Evolutionary conservation across 2,113 vertebrate species (phyloP).

Genomic region (Desmodus rotundus): DNA sequence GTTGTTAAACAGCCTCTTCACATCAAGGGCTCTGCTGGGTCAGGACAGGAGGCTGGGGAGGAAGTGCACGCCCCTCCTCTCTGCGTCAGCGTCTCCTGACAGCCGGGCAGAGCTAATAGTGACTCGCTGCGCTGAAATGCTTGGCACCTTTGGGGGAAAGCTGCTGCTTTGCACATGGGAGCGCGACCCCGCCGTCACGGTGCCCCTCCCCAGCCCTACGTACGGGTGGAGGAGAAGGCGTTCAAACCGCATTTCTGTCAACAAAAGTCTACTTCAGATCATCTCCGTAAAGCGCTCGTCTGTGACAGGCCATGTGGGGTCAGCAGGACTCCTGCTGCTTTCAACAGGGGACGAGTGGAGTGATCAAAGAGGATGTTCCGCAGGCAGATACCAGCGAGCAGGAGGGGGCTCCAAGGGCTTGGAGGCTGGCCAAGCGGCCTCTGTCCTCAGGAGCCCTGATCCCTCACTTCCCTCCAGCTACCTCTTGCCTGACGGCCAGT

Average conservation of each 20-base stretch:
- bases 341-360: not conserved
- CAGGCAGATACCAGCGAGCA: not conserved
- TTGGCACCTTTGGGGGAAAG: not conserved
- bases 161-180: not conserved
- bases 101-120: not conserved
- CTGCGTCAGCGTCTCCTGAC: not conserved
- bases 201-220: not conserved
- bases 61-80: not conserved
- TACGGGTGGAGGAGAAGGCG: not conserved
- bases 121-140: not conserved
- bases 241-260: conserved; percentile 29
- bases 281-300: conserved; percentile 3
- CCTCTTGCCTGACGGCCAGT: not conserved
- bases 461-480: not conserved
- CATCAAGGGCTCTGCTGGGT: not conserved
- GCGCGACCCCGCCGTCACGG: fast-evolving
- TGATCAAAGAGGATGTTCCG: not conserved
- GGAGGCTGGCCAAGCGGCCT: not conserved
- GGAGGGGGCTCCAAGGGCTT: not conserved
- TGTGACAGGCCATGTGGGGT: not conserved
- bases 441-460: not conserved
- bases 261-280: conserved; percentile 1
- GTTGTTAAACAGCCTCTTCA: not conserved
- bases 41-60: not conserved
- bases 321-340: not conserved